Evolutionary conservation across 1,140 invertebrate species (phyloP).

Genomic region (Frieseomelitta varia): DNA sequence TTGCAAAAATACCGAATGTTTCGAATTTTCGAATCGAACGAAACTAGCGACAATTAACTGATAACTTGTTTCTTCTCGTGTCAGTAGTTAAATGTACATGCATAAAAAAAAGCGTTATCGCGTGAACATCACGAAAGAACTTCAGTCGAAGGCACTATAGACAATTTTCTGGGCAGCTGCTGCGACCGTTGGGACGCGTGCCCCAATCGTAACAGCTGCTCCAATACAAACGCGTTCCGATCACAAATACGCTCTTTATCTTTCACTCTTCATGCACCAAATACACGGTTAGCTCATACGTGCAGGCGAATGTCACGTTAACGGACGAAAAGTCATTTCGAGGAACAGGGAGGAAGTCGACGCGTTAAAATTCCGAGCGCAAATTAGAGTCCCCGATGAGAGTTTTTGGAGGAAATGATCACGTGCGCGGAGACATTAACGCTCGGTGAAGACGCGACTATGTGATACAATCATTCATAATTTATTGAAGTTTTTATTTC

Average conservation of each 20-base stretch:
- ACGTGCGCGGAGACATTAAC: neutral
- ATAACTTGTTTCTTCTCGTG: too few species aligned
- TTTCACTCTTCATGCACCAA: constrained; percentile 40
- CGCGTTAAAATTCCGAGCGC: constrained; percentile 6
- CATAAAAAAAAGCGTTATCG: neutral
- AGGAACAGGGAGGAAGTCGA: constrained; percentile 30
- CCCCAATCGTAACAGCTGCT: constrained; percentile 75
- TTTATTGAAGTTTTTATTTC: too few species aligned
- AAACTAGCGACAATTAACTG: too few species aligned
- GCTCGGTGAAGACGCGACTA: too few species aligned
- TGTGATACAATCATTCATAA: too few species aligned
- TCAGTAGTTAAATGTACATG: too few species aligned
- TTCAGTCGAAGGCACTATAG: constrained; percentile 64
- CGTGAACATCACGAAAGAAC: constrained; percentile 52
- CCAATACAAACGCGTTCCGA: constrained; percentile 62
- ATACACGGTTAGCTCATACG: constrained; percentile 38
- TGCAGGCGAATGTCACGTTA: constrained; percentile 29
- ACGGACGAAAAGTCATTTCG: constrained; percentile 65
- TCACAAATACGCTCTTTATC: constrained; percentile 63
- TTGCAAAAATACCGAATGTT: too few species aligned
- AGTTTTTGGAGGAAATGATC: neutral
- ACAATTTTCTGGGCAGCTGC: constrained; percentile 78
- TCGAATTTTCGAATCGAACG: too few species aligned
- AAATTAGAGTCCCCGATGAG: neutral
- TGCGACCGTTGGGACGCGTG: constrained; percentile 80